phyloP scores from a whole-genome alignment of 2,113 vertebrate species.

The Melospiza georgiana region DNA sequence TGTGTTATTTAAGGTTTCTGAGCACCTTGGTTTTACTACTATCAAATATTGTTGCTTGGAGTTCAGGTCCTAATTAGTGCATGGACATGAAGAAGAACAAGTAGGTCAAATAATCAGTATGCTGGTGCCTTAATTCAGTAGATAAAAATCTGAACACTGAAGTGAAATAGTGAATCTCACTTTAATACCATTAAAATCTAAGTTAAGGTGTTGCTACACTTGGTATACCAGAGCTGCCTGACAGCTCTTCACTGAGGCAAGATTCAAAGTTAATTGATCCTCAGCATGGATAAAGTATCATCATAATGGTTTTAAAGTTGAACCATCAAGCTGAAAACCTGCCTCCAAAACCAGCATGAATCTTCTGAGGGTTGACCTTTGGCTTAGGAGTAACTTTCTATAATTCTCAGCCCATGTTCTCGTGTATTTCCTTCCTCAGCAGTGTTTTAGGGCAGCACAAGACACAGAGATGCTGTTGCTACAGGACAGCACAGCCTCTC shows the following conservation, averaged over 20 bases:
- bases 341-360: neutral
- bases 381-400: neutral
- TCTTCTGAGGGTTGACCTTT: neutral
- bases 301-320: neutral
- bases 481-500: neutral
- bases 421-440: neutral
- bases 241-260: neutral
- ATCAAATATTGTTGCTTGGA: neutral
- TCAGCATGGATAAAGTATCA: neutral
- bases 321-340: neutral
- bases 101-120: neutral
- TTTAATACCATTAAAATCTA: neutral
- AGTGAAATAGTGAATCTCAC: neutral
- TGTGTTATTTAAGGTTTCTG: neutral
- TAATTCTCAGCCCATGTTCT: neutral
- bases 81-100: neutral
- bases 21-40: neutral
- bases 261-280: neutral
- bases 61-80: conserved; percentile 31
- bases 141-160: neutral
- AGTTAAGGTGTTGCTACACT: neutral
- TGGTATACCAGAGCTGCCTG: neutral
- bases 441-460: neutral
- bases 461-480: neutral
- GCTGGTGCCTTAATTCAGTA: neutral